Evolutionary conservation across 37 sponge, comb jelly and placozoan genomes (phyloP).

Genomic region (Beroe ovata): DNA sequence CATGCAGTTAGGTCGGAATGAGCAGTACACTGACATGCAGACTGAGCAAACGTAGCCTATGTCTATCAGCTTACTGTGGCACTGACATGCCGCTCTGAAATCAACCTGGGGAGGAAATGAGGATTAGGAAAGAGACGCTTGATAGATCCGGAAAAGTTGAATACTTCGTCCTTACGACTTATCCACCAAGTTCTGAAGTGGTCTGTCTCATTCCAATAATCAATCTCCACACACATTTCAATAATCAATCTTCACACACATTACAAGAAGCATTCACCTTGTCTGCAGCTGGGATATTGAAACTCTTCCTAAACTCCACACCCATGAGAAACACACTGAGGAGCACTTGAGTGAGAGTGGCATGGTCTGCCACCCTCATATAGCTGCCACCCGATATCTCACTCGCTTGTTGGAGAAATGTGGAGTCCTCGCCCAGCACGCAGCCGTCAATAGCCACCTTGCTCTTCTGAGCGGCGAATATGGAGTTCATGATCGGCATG

Average conservation of each 20-base stretch:
- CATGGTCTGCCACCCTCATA: slow-evolving; percentile 73
- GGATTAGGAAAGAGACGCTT: too few relatives aligned
- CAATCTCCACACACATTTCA: too few relatives aligned
- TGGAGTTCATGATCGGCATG: slow-evolving; percentile 85
- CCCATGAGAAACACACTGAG: slow-evolving; percentile 67
- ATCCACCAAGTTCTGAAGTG: too few relatives aligned
- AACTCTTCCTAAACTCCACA: slow-evolving; percentile 61
- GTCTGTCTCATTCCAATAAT: too few relatives aligned
- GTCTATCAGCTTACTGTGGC: slow-evolving; percentile 83
- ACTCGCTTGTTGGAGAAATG: slow-evolving; percentile 92
- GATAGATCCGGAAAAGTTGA: too few relatives aligned
- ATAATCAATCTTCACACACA: too few relatives aligned
- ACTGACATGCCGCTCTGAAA: slow-evolving; percentile 91
- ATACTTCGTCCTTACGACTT: too few relatives aligned
- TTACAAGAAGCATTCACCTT: too few relatives aligned
- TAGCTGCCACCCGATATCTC: slow-evolving; percentile 92
- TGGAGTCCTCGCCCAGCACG: slow-evolving; percentile 81
- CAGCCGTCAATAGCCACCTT: slow-evolving; percentile 87
- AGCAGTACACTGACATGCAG: slow-evolving; percentile 77
- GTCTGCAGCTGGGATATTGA: slow-evolving; percentile 2
- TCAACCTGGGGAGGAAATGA: slow-evolving; percentile 75
- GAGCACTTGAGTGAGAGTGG: slow-evolving; percentile 76
- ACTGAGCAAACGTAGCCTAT: slow-evolving; percentile 89
- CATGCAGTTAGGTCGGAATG: slow-evolving; percentile 42
- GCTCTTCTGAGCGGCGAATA: slow-evolving; percentile 96